Evolutionary conservation across 2,797 vertebrate genomes (phyloP).

Genomic region (Hypotaenidia philippensis): DNA sequence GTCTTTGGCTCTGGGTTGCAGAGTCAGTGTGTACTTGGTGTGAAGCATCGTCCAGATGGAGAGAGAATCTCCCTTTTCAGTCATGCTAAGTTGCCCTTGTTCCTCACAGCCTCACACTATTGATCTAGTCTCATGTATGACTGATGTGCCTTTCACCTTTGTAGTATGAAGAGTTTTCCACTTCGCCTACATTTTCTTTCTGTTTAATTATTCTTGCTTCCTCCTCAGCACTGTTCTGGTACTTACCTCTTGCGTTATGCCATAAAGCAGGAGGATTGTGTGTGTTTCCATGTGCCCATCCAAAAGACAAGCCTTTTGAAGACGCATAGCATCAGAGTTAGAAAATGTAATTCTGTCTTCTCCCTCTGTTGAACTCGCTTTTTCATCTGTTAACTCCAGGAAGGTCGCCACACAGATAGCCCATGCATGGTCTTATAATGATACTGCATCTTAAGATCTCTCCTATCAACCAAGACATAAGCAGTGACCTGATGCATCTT

Average conservation of each 20-base stretch:
- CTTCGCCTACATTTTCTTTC: not conserved
- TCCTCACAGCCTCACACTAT: not conserved
- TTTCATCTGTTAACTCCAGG: not conserved
- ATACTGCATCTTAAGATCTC: slow-evolving; percentile 11
- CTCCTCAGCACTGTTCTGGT: not conserved
- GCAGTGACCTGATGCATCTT: not conserved
- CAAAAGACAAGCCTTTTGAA: slow-evolving; percentile 30
- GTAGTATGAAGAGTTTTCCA: not conserved
- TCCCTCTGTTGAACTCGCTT: not conserved
- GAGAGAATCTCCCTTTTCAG: not conserved
- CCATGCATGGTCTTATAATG: not conserved
- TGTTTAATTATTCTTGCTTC: slow-evolving; percentile 8
- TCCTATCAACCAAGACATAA: not conserved
- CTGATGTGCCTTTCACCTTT: not conserved
- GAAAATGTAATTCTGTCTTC: slow-evolving; percentile 16
- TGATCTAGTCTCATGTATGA: fast-evolving
- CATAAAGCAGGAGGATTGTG: not conserved
- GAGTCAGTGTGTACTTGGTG: not conserved
- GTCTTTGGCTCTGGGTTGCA: not conserved
- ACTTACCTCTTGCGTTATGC: not conserved
- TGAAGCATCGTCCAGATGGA: not conserved
- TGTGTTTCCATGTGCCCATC: not conserved
- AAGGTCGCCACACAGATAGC: not conserved
- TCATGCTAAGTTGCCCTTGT: not conserved
- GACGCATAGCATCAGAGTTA: not conserved